Base-by-base conservation (phyloP, 2,888 invertebrate species). In the Heliconius cydno region DNA sequence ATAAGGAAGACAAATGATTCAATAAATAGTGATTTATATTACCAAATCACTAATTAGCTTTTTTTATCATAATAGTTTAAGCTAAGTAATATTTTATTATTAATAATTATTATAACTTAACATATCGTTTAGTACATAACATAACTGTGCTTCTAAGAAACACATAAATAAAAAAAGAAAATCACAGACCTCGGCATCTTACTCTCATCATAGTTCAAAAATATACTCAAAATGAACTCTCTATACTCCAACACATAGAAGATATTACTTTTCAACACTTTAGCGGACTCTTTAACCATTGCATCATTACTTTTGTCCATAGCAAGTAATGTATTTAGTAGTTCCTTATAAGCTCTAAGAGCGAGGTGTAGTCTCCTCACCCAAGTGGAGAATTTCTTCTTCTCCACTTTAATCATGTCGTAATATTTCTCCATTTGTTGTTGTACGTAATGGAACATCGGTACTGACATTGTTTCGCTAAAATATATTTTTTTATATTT, bases 161-260 rank as follows among this genome's bases (percentile, higher is more conserved):
- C 10, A 60, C n/a, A 57, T 57, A 9, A 22, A 22, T 22, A 6
- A 7, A 57, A n/a, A 65, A 30, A 38, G 60, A 76, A 65, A 68
- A 78, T 77, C 77, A 95, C 95, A 90, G 92, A 97, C 98, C 97
- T 96, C 81, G 98, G 97, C 96, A 98, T 97, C 94, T 98, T 97
- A 85, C 96, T 93, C 88, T 98, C 97, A 88, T 98, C 97, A 92
- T 97, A 99, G 86, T 96, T 97, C 84, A 97, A 95, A 86, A 99
- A 93, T 84, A 98, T 96, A 76, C 96, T 96, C 79, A 98, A 94
- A 87, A 98, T 96, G 84, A 98, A 97, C 92, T 99, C 99, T 83
- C 99, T 96, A 91, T 99, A 99, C 92, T 99, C 99, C 85, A 98
- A 95, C 71, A 98, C 97, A 92, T 99, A 99, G 92, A 99, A 98